These are phyloP conservation scores for Patella vulgata DNA, from an alignment of 1,140 invertebrate species.

Conservation along the genomic window DNA sequence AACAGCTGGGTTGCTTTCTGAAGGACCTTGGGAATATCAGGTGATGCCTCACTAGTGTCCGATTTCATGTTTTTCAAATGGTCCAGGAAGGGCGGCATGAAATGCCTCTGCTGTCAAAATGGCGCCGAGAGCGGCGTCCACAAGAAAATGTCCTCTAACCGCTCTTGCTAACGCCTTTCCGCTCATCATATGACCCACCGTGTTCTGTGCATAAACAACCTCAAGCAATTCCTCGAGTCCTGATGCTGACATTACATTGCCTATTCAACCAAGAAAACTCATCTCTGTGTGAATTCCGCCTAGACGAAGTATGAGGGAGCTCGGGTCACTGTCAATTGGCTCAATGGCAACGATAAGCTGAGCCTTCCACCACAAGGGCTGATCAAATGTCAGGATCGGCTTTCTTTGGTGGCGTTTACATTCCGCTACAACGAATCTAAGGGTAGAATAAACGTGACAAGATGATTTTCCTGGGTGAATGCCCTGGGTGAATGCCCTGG, in stretches of 20 bases:
- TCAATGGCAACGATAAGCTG: slow-evolving; percentile 24
- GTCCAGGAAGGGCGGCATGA: background rate
- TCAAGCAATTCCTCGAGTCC: slow-evolving; percentile 42
- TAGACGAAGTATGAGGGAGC: slow-evolving; percentile 27
- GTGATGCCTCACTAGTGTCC: too few species aligned
- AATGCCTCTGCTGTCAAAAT: slow-evolving; percentile 8
- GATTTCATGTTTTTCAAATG: background rate
- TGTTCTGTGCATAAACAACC: slow-evolving; percentile 41
- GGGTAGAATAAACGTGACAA: too few species aligned
- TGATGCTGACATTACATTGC: slow-evolving; percentile 28
- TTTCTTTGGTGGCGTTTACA: too few species aligned
- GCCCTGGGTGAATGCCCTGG: slow-evolving; percentile 29
- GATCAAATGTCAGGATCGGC: slow-evolving; percentile 48
- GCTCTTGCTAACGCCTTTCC: slow-evolving; percentile 64
- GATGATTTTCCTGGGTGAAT: too few species aligned
- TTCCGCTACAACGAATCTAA: too few species aligned
- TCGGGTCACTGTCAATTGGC: slow-evolving; percentile 17
- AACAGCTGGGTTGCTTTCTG: background rate
- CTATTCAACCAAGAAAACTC: slow-evolving; percentile 38
- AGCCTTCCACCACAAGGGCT: slow-evolving; percentile 50
- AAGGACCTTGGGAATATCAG: background rate
- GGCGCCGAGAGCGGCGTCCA: slow-evolving; percentile 30
- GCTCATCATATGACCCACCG: slow-evolving; percentile 60
- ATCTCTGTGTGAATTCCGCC: slow-evolving; percentile 44
- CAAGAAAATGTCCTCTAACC: slow-evolving; percentile 62